Evolutionary conservation across 2,888 invertebrate genomes (phyloP), one percentile per base, ranked within the genome.

Genomic region (Ophion ventricosus): DNA sequence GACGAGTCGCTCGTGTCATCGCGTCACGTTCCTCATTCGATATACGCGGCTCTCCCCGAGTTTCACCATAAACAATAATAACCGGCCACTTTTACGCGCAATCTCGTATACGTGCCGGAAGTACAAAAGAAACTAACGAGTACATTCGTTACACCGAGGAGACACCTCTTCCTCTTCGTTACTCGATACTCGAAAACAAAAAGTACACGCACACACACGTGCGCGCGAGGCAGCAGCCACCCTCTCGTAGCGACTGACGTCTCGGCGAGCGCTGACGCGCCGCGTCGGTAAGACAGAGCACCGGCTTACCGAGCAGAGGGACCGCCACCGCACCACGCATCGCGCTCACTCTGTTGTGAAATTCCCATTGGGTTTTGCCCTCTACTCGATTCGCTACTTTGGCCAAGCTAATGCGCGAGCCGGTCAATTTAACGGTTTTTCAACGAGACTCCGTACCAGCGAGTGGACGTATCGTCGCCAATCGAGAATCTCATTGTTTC

Each of bases 1-100:
- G 83, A 85, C 54, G 75, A 75, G 83, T 75, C 66, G 82, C 84
- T 73, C 85, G 79, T 85, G 85, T 85, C 85, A 85, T 85, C 76
- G 85, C 85, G 76, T 35, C 73, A 25, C 72, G 56, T 23, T 64
- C 63, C 17, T 67, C 82, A 85, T 82, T 63, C 57, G 76, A 26
- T 69, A 26, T 14, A 43, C 49, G 49, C 14, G 49, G 17, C 49
- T 49, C 49, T 1, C 49, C 2, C 49, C 49, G 4, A 14, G 17
- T 49, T 49, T 49, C 49, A 14, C 17, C 49, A 11, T 17, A 49
- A 14, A 4, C 49, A 17, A 49, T 14, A 17, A 49, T 17, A 14
- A 43, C 2, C 49, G 17, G 17, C 17, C 14, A 49, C 29, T 35
- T 23, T 49, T 14, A 11, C 29, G 10, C 35, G 23, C 2, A 8